Evolutionary conservation across 1,140 invertebrate species (phyloP), one percentile per base, ranked within the genome.

Genomic region (Atta cephalotes): DNA sequence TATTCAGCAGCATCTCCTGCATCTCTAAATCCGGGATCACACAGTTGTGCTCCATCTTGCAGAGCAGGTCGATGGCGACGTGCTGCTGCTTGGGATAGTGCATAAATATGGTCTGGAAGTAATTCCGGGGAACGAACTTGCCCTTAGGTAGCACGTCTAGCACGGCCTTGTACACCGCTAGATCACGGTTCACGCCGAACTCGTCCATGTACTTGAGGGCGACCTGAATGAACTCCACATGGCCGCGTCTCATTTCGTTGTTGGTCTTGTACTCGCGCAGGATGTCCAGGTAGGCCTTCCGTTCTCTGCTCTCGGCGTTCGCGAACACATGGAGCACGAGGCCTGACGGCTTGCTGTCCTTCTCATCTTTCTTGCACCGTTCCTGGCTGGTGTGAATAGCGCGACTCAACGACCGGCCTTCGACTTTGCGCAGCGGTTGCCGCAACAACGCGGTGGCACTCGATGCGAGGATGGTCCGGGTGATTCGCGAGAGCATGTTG

Each of bases 41-140:
- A 76, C 97, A 97, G 96, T 98, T 97, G 81, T 97, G 95, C 96
- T 99, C 98, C 98, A 99, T 99, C 95, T 98, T 96, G 89, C 97
- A 96, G 14, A 99, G 94, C 62, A 99, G 89, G 92, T 98, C 97
- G 10, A 99, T 96, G 28, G 97, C 97, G 95, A 98, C 98, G 76
- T 98, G 96, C 93, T 99, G 99, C 91, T 99, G 99, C 95, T 98
- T 98, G 0, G 98, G 98, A 95, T 98, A 99, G 94, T 99, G 98
- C 96, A 97, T 97, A 89, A 99, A 98, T 93, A 99, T 98, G 0
- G 97, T 96, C 96, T 99, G 98, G 92, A 98, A 97, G 25, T 97
- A 94, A 95, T 98, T 99, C 49, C 93, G 95, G 0, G 99, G 97
- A 80, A 99, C 96, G 94, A 98, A 97, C 94, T 97, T 97, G 63